Base-by-base conservation (phyloP, 2,113 vertebrate species). In the Dipodomys stephensi region DNA sequence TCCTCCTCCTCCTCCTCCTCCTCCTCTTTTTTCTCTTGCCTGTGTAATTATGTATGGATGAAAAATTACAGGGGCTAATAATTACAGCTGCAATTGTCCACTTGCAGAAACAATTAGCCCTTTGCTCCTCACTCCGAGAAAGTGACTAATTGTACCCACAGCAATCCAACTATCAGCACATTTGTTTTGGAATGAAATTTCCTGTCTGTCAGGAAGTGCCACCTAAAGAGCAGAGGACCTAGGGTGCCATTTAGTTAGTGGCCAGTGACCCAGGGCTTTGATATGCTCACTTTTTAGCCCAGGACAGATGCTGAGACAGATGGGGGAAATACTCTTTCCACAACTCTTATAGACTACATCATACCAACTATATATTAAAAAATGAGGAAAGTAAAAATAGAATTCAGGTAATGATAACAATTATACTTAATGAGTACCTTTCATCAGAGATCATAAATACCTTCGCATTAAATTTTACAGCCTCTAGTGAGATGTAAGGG, bases 11-110 rank as follows among this genome's bases (percentile, higher is more conserved):
- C 80, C 0, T 44, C 53, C 53, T 30, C 67, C 64, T 5, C 57
- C 86, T 73, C 7, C 49, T 60, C 74, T 16, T 13, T 13, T 16
- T 18, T 57, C 92, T 88, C 80, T 0, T 44, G 30, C 73, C 13
- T 88, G 74, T 90, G 92, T 94, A 94, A 96, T 97, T 96, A 95
- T 95, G 49, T 96, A 67, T 82, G 92, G 94, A 96, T 96, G 95
- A 96, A 93, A 96, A 97, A 97, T 96, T 96, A 96, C 80, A 90
- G 86, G 83, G 94, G 32, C 94, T 94, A 97, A 97, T 97, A 97
- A 97, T 97, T 96, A 96, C 88, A 95, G 94, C 95, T 72, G 93
- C 96, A 91, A 96, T 96, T 97, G 97, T 97, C 97, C 97, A 96
- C 95, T 97, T 95, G 96, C 96, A 89, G 90, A 96, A 57, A 96